These are phyloP conservation scores for Biston stratarius DNA, from an alignment of 2,888 invertebrate genomes.

Conservation along the genomic window DNA sequence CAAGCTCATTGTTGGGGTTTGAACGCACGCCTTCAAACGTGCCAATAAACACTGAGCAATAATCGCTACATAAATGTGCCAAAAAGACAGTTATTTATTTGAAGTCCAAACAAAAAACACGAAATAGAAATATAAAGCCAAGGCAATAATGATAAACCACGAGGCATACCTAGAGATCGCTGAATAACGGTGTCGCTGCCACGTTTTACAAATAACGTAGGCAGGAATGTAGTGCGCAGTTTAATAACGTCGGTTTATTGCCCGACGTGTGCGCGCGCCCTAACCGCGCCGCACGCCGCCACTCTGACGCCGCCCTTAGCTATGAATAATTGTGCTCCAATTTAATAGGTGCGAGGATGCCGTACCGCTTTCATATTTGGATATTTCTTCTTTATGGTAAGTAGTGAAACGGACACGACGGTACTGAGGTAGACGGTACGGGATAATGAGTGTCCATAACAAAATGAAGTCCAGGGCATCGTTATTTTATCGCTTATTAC, in stretches of 20 bases:
- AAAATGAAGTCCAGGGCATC: background rate
- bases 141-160: constrained; percentile 5
- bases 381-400: background rate
- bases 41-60: no score
- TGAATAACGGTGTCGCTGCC: constrained; percentile 26
- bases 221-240: constrained; percentile 50
- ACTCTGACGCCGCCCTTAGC: constrained; percentile 45
- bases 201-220: constrained; percentile 45
- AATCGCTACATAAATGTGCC: no score
- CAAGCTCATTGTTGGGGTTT: no score
- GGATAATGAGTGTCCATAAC: background rate
- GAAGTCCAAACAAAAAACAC: background rate
- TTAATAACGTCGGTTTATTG: constrained; percentile 51
- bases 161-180: constrained; percentile 16
- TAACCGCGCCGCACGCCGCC: constrained; percentile 44
- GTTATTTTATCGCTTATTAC: no score
- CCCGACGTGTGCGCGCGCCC: constrained; percentile 47
- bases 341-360: constrained; percentile 39
- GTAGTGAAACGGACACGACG: background rate
- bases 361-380: constrained; percentile 9
- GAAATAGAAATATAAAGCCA: constrained; percentile 5
- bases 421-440: no score
- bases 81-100: background rate
- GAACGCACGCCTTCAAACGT: no score
- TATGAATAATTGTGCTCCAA: constrained; percentile 45